Evolutionary conservation across 2,888 invertebrate genomes (phyloP).

Genomic region (Sycophila texana): DNA sequence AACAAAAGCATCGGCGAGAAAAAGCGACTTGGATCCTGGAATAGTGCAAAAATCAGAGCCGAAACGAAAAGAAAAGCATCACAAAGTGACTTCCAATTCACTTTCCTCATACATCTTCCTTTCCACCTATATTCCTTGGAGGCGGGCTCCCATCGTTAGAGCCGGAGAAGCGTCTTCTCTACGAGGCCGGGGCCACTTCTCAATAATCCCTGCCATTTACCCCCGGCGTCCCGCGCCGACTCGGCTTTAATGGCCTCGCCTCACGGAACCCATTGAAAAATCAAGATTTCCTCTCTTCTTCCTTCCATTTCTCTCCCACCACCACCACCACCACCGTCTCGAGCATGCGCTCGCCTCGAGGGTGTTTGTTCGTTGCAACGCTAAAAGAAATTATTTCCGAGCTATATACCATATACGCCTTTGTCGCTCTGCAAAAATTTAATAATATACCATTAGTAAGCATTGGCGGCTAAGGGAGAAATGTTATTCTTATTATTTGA

Average conservation of each 20-base stretch:
- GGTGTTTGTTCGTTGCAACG: not conserved
- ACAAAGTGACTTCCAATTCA: not conserved
- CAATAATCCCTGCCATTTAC: conserved; percentile 50
- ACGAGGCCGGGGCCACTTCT: conserved; percentile 29
- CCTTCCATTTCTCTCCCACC: no score
- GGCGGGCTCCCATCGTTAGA: conserved; percentile 38
- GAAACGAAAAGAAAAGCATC: no score
- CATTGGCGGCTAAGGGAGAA: no score
- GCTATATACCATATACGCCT: no score
- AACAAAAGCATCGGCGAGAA: no score
- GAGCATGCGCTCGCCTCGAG: conserved; percentile 52
- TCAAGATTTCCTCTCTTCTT: conserved; percentile 56
- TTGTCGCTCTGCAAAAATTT: no score
- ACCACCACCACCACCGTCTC: conserved; percentile 25
- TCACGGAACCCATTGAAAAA: conserved; percentile 69
- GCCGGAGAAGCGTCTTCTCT: not conserved
- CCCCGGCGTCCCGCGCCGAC: conserved; percentile 39
- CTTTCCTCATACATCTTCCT: not conserved
- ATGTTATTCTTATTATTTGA: no score
- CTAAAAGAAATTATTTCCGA: no score
- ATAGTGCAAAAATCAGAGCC: no score
- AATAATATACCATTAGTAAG: no score
- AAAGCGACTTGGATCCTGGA: no score
- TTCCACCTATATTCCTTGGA: no score
- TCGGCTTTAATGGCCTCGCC: conserved; percentile 65